phyloP scores from a whole-genome alignment of 1,140 invertebrate genomes.

The Nomia melanderi region DNA sequence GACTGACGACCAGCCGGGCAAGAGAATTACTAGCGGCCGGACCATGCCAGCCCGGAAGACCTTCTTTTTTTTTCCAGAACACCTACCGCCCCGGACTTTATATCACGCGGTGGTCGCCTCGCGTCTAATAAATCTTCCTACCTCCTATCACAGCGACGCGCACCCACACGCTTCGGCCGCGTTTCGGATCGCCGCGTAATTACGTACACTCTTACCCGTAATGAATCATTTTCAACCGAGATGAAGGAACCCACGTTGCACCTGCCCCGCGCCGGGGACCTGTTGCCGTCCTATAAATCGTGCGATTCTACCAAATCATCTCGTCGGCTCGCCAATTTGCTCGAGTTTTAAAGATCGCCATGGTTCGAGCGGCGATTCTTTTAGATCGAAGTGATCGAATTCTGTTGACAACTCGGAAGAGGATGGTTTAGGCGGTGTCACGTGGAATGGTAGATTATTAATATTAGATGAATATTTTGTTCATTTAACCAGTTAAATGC shows the following conservation, averaged over 20 bases:
- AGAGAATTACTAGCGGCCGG: constrained; percentile 56
- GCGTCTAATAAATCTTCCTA: constrained; percentile 42
- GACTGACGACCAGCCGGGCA: constrained; percentile 68
- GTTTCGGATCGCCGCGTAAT: not conserved
- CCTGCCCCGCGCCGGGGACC: not conserved
- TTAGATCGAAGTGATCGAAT: too few species aligned
- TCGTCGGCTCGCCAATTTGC: not conserved
- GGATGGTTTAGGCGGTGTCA: too few species aligned
- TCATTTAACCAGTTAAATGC: too few species aligned
- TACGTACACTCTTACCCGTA: not conserved
- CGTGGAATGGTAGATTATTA: too few species aligned
- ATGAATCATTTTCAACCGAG: not conserved
- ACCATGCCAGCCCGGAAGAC: constrained; percentile 60
- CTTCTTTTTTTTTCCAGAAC: constrained; percentile 71
- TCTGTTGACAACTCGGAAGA: too few species aligned
- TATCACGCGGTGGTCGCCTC: constrained; percentile 39
- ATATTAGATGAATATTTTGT: too few species aligned
- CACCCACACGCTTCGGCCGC: not conserved
- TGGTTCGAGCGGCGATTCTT: too few species aligned
- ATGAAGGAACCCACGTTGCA: not conserved
- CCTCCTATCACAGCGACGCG: constrained; percentile 28
- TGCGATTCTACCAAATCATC: not conserved
- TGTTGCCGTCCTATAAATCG: not conserved
- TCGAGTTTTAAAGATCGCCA: too few species aligned
- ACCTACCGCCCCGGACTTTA: constrained; percentile 53